Evolutionary conservation across 2,113 vertebrate genomes (phyloP).

Genomic region (Oryzias melastigma): DNA sequence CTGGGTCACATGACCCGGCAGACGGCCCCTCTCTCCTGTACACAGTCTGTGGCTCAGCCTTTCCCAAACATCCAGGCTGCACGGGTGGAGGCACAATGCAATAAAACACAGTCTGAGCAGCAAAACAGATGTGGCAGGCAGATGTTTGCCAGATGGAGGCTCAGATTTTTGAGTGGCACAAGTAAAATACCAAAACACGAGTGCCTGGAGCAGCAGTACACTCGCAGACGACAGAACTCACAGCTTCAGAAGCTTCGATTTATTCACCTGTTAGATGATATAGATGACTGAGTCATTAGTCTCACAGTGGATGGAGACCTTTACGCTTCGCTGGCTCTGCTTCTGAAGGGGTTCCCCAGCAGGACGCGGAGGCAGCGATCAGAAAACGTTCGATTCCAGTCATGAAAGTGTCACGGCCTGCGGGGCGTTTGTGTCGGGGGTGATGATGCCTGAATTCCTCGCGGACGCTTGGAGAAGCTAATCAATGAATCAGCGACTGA

Average conservation of each 20-base stretch:
- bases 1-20: too few relatives aligned
- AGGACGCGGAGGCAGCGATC: slow-evolving; percentile 14
- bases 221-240: slow-evolving; percentile 13
- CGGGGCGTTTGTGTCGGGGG: slow-evolving; percentile 57
- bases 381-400: slow-evolving; percentile 15
- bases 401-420: slow-evolving; percentile 44
- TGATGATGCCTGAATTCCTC: slow-evolving; percentile 59
- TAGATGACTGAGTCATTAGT: slow-evolving; percentile 48
- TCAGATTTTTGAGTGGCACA: slow-evolving; percentile 40
- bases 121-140: slow-evolving; percentile 46
- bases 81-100: slow-evolving; percentile 16
- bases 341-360: slow-evolving; percentile 6
- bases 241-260: slow-evolving; percentile 41
- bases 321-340: slow-evolving; percentile 26
- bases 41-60: not conserved
- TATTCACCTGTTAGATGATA: slow-evolving; percentile 27
- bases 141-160: slow-evolving; percentile 56
- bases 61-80: not conserved
- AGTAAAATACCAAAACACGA: slow-evolving; percentile 50
- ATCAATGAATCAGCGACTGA: slow-evolving; percentile 65
- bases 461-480: slow-evolving; percentile 59
- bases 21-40: too few relatives aligned
- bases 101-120: not conserved
- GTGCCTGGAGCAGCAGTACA: slow-evolving; percentile 15
- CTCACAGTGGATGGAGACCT: slow-evolving; percentile 33